Conservation (phyloP, 2,888 invertebrate species). For the Acrocera orbiculus region DNA sequence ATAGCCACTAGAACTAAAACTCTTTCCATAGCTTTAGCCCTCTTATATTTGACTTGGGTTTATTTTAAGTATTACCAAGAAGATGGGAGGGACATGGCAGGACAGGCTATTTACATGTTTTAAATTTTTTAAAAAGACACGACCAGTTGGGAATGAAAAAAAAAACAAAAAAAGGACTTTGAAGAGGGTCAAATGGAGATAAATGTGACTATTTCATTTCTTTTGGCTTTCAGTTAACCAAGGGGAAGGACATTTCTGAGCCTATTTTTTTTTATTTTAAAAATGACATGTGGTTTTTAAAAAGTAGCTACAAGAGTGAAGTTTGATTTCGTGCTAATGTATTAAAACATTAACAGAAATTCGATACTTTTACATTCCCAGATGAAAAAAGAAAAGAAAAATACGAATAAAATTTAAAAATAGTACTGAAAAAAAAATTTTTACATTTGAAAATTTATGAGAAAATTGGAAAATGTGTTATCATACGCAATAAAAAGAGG, state of each 20-base stretch:
- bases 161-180: conserved; percentile 29
- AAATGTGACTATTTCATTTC: conserved; percentile 19
- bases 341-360: conserved; percentile 6
- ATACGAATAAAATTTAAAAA: too few species aligned
- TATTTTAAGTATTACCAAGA: too few species aligned
- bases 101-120: conserved; percentile 22
- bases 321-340: conserved; percentile 2
- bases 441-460: too few species aligned
- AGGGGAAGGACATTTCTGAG: not conserved
- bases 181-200: conserved; percentile 34
- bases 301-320: not conserved
- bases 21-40: too few species aligned
- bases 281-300: not conserved
- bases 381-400: too few species aligned
- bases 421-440: too few species aligned
- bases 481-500: too few species aligned
- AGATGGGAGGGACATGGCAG: conserved; percentile 12
- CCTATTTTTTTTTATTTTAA: too few species aligned
- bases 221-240: not conserved
- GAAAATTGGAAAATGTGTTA: too few species aligned
- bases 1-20: too few species aligned
- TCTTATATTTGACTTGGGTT: too few species aligned
- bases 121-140: conserved; percentile 23
- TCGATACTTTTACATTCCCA: conserved; percentile 5
- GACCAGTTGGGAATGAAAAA: conserved; percentile 15